These are phyloP conservation scores for Danio choprae DNA, from an alignment of 2,797 vertebrate genomes.

Conservation along the genomic window DNA sequence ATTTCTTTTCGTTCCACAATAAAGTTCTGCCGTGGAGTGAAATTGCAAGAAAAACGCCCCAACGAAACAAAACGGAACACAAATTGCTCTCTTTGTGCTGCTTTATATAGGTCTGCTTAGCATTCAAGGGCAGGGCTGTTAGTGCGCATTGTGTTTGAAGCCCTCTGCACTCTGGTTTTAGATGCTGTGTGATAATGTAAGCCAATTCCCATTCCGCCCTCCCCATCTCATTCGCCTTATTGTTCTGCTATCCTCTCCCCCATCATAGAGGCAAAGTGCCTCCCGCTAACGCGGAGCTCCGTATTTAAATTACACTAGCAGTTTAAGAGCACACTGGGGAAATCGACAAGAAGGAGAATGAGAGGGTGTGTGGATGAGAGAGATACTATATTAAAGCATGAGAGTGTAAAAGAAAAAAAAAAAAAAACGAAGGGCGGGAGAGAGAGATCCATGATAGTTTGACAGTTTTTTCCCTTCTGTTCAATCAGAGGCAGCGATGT, in stretches of 20 bases:
- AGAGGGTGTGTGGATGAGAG: conserved; percentile 68
- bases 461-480: conserved; percentile 57
- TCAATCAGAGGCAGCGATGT: conserved; percentile 61
- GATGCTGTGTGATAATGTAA: conserved; percentile 63
- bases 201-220: conserved; percentile 60
- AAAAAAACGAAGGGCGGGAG: conserved; percentile 45
- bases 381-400: conserved; percentile 63
- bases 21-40: conserved; percentile 9
- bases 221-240: conserved; percentile 56
- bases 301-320: conserved; percentile 78
- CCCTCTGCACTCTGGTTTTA: conserved; percentile 58
- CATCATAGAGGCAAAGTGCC: conserved; percentile 69
- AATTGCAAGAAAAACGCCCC: conserved; percentile 32
- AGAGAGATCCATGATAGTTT: conserved; percentile 50
- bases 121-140: conserved; percentile 51
- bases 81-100: conserved; percentile 47
- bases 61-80: conserved; percentile 40
- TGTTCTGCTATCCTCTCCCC: conserved; percentile 68
- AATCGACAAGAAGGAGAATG: conserved; percentile 66
- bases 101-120: conserved; percentile 47
- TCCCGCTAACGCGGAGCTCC: conserved; percentile 66
- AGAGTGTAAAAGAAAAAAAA: conserved; percentile 48
- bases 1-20: conserved; percentile 23
- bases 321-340: conserved; percentile 78
- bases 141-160: conserved; percentile 55